Evolutionary conservation across 1,140 invertebrate species (phyloP), one percentile per base, ranked within the genome.

Genomic region (Dendrolimus punctatus): DNA sequence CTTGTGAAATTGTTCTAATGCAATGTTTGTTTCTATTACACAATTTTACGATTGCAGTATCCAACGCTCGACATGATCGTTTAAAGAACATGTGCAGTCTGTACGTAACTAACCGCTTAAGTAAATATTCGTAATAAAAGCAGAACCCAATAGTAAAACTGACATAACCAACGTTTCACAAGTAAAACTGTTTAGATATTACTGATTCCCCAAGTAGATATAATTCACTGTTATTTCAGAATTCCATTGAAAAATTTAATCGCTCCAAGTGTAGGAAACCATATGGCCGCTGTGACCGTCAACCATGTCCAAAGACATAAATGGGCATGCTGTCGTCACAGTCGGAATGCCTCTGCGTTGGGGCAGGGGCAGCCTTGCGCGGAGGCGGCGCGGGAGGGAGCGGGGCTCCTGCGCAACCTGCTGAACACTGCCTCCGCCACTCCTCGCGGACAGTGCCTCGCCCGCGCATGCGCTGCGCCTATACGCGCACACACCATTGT

Each of bases 291-390:
- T 64, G 63, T 72, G 71, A 62, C 76, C 79, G 65, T 66, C 77
- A 71, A 77, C 78, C 78, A 76, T 85, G 71, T 83, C 80, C 74
- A 80, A 81, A 77, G 73, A 83, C 81, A 75, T 85, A 85, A 85
- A 85, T 83, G 81, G 81, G 78, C 80, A 82, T 62, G 71, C 70
- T 76, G 71, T 83, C 78, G 80, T 83, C 79, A 85, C 77, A 80
- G 72, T 75, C 73, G 80, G 76, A 82, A 81, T 85, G 77, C 76
- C 70, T 73, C 56, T 57, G 49, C 58, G 53, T 40, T 66, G 73
- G 49, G 58, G 58, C 62, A 60, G 71, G 64, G 73, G 76, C 77
- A 84, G 73, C 78, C 80, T 84, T 80, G 78, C 64, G 37, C 51
- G 49, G 37, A 65, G 52, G 55, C 49, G 41, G 58, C 38, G 58